phyloP scores from a whole-genome alignment of 2,797 vertebrate genomes.

The Gadopsis bispinosus region DNA sequence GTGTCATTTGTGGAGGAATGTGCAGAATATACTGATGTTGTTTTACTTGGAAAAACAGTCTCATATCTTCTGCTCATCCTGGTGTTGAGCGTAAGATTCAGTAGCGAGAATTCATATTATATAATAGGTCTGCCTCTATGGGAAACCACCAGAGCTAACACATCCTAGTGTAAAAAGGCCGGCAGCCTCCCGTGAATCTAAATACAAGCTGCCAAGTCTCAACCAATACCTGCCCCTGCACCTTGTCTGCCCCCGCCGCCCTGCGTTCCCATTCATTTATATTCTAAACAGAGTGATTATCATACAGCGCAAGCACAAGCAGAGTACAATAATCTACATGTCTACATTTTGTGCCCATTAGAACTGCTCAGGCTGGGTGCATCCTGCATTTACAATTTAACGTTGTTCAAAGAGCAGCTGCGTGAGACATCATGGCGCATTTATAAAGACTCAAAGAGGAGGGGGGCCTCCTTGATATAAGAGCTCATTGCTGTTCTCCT shows the following conservation, averaged over 20 bases:
- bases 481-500: constrained; percentile 45
- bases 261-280: constrained; percentile 38
- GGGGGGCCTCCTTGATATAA: constrained; percentile 14
- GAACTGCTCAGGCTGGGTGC: constrained; percentile 7
- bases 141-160: constrained; percentile 38
- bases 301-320: constrained; percentile 26
- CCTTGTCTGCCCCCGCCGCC: background rate
- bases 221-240: constrained; percentile 34
- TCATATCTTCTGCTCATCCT: constrained; percentile 31
- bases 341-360: constrained; percentile 32
- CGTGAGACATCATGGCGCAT: constrained; percentile 25
- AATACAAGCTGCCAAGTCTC: constrained; percentile 55
- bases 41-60: constrained; percentile 7
- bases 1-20: constrained; percentile 19
- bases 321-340: constrained; percentile 36
- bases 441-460: constrained; percentile 39
- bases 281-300: constrained; percentile 53
- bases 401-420: constrained; percentile 36
- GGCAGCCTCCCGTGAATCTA: constrained; percentile 47
- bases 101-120: constrained; percentile 11
- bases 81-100: constrained; percentile 20
- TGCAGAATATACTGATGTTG: constrained; percentile 11
- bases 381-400: constrained; percentile 48
- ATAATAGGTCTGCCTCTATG: constrained; percentile 21
- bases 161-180: constrained; percentile 44